Base-by-base conservation (phyloP, 2,113 vertebrate genomes). In the Ciconia stormi region DNA sequence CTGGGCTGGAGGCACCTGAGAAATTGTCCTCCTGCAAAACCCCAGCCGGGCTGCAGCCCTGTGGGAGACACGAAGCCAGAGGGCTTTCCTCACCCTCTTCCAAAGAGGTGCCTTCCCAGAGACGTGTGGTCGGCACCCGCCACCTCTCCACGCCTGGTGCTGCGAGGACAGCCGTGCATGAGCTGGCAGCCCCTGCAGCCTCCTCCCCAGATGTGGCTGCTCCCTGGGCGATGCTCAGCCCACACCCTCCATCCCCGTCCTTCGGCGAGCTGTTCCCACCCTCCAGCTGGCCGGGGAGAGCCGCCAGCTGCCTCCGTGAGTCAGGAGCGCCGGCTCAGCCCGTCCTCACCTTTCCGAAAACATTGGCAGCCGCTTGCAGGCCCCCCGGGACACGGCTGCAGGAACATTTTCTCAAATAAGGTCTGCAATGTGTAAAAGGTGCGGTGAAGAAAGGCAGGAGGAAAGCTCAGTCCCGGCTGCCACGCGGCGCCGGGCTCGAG, bases 401-500 rank as follows among this genome's bases (percentile, higher is more conserved):
- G 82, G 87, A 91, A 69, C 3, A 2, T 65, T 58, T 36, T 46
- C 77, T 46, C 71, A 10, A 74, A 36, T 42, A n/a, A 90, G 53
- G 22, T 25, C 76, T 82, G 85, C 49, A 19, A 19, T 1, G 38
- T 16, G 32, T 58, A 26, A 65, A 85, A 86, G 76, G 63, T 66
- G 71, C 2, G 1, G 74, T 50, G 55, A 74, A 74, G 72, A 67
- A 88, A 79, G 21, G 52, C 80, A 63, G 86, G 44, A 67, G 72
- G 59, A 56, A 71, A 83, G 44, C 55, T 89, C 55, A 12, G 58
- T 53, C 27, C 25, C 2, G 3, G 56, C 71, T 83, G 71, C 18
- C 0, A 1, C 0, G 0, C 17, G 46, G 59, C 6, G 0, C 27
- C 0, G 1, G 34, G 47, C 47, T 84, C 1, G 0, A 67, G 26